Conservation (phyloP, 1,140 invertebrate genomes). For the Ptiloglossa arizonensis region DNA sequence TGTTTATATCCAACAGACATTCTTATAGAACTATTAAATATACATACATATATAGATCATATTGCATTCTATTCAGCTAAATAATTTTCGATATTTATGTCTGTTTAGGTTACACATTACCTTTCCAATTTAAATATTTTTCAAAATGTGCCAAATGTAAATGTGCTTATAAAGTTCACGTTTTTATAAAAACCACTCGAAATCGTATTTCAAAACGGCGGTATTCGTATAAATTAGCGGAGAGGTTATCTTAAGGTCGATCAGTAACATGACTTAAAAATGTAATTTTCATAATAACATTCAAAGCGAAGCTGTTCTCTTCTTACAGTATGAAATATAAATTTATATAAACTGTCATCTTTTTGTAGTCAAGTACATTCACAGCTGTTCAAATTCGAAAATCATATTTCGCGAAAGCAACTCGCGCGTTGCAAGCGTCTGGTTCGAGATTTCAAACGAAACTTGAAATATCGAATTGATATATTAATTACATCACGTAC, state of each 20-base stretch:
- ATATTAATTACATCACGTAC: background rate
- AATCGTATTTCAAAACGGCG: slow-evolving; percentile 28
- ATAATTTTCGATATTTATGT: slow-evolving; percentile 4
- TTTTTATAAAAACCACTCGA: slow-evolving; percentile 12
- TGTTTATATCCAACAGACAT: background rate
- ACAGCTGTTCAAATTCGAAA: slow-evolving; percentile 60
- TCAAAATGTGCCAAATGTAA: background rate
- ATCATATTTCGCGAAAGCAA: slow-evolving; percentile 38
- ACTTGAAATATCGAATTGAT: background rate
- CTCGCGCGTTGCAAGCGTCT: slow-evolving; percentile 52
- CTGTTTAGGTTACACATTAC: slow-evolving; percentile 4
- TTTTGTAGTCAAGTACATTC: slow-evolving; percentile 10
- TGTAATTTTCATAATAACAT: background rate
- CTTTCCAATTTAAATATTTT: slow-evolving; percentile 11
- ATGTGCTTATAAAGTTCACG: background rate
- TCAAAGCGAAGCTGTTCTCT: background rate
- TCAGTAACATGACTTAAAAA: slow-evolving; percentile 31
- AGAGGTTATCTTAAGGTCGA: slow-evolving; percentile 46
- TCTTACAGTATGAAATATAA: background rate
- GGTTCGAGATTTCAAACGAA: slow-evolving; percentile 55
- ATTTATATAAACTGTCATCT: slow-evolving; percentile 2
- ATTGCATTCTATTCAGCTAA: background rate
- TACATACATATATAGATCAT: slow-evolving; percentile 2
- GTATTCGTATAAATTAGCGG: slow-evolving; percentile 24
- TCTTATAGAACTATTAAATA: background rate